Evolutionary conservation across 2,113 vertebrate species (phyloP).

Genomic region (Takifugu flavidus): DNA sequence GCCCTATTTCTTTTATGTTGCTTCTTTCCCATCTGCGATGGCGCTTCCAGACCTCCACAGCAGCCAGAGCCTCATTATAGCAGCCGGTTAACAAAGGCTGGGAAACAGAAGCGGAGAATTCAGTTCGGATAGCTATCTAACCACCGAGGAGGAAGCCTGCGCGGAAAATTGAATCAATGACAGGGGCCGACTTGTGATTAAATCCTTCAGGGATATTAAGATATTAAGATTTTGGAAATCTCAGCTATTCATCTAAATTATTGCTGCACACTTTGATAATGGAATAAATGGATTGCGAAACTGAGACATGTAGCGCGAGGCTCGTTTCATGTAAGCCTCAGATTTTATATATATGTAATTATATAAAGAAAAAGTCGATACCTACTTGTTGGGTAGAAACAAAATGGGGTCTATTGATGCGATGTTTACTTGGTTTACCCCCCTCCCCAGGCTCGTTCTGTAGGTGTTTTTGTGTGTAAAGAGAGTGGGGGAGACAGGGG

Average conservation of each 20-base stretch:
- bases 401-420: constrained; percentile 40
- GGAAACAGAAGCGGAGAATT: constrained; percentile 73
- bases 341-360: constrained; percentile 13
- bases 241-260: constrained; percentile 70
- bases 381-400: constrained; percentile 52
- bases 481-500: constrained; percentile 7
- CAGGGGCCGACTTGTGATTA: constrained; percentile 60
- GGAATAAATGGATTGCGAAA: constrained; percentile 39
- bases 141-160: constrained; percentile 64
- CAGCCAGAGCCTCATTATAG: constrained; percentile 78
- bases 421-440: constrained; percentile 18
- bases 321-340: constrained; percentile 21
- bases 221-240: constrained; percentile 67
- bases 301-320: constrained; percentile 7
- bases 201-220: constrained; percentile 71
- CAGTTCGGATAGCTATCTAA: constrained; percentile 72
- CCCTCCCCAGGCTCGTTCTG: constrained; percentile 51
- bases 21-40: constrained; percentile 76
- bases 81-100: constrained; percentile 75
- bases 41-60: constrained; percentile 73
- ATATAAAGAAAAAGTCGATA: constrained; percentile 10
- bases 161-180: constrained; percentile 74
- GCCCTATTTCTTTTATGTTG: constrained; percentile 79
- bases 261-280: constrained; percentile 52
- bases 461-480: constrained; percentile 35